These are phyloP conservation scores for Gambelia wislizenii DNA, from an alignment of 2,797 vertebrate species.

Conservation along the genomic window DNA sequence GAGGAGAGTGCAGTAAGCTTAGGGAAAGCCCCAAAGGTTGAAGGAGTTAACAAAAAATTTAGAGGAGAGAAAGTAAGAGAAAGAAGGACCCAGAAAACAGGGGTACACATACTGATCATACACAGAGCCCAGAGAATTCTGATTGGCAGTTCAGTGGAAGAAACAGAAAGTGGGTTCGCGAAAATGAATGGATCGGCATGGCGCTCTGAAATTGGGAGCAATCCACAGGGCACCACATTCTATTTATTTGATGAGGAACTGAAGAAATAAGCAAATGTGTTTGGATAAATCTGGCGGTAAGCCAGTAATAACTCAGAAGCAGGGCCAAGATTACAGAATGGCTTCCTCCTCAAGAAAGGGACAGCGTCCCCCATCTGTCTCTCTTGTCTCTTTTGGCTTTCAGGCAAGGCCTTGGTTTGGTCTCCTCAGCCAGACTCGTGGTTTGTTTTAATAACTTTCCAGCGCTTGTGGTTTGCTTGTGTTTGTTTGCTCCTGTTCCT, in stretches of 20 bases:
- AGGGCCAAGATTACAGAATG: not conserved
- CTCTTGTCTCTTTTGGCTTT: not conserved
- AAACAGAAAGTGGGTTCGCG: too few species aligned
- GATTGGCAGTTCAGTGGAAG: too few species aligned
- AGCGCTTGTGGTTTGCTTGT: not conserved
- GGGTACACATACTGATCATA: too few species aligned
- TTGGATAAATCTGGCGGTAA: not conserved
- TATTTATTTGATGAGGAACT: not conserved
- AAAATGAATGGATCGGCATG: not conserved
- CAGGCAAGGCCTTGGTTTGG: not conserved
- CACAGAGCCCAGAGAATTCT: too few species aligned
- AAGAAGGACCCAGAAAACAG: too few species aligned
- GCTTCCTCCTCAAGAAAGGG: not conserved
- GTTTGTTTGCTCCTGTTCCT: not conserved
- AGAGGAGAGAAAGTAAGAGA: too few species aligned
- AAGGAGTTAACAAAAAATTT: too few species aligned
- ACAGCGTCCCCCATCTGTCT: not conserved
- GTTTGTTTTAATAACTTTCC: not conserved
- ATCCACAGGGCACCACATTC: not conserved
- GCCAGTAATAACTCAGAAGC: too few species aligned
- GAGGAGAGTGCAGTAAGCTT: too few species aligned
- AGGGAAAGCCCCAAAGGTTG: too few species aligned
- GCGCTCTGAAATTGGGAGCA: not conserved
- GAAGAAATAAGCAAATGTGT: not conserved
- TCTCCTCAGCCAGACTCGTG: not conserved